Base-by-base conservation (phyloP, 2,797 vertebrate genomes). In the Gallinago solitaria region DNA sequence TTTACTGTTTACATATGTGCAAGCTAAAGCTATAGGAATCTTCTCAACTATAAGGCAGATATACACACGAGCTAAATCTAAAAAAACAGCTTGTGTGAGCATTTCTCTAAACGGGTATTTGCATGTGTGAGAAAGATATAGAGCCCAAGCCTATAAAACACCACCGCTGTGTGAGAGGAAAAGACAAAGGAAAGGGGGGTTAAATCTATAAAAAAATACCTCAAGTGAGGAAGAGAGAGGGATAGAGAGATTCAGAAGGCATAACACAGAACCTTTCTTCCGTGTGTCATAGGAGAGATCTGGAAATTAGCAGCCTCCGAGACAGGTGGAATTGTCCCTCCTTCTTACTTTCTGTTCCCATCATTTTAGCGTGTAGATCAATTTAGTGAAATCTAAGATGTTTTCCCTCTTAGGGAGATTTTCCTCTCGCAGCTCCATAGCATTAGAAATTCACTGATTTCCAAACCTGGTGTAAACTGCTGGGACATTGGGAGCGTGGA, bases 401-500 rank as follows among this genome's bases (percentile, higher is more conserved):
- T 41, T 63, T 79, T 73, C 60, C 27, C 48, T 45, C 41, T 50
- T 18, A 50, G 25, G 61, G 32, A 33, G 35, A 33, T 57, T 83
- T 69, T 75, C 30, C 33, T 17, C 30, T 21, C 45, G 23, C 7
- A 19, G 25, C 20, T 53, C 43, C 18, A 16, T 5, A 16, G 28
- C 23, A 67, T 86, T 19, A 84, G 24, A 30, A 88, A 75, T 39
- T 59, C 32, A 14, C n/a, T 67, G 63, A 48, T 67, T 85, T 77
- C 67, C 35, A 67, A 17, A 61, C 27, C 7, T 7, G 17, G 11
- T 41, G 37, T 85, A 35, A 76, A n/a, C 37, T 73, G 56, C 56
- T 41, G 37, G 30, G 65, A 59, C 0, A 0, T 12, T n/a, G 33
- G 30, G 37, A 61, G 16, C 0, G 0, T n/a, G 47, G 16, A 50